Evolutionary conservation across 2,113 vertebrate genomes (phyloP).

Genomic region (Mobula hypostoma): DNA sequence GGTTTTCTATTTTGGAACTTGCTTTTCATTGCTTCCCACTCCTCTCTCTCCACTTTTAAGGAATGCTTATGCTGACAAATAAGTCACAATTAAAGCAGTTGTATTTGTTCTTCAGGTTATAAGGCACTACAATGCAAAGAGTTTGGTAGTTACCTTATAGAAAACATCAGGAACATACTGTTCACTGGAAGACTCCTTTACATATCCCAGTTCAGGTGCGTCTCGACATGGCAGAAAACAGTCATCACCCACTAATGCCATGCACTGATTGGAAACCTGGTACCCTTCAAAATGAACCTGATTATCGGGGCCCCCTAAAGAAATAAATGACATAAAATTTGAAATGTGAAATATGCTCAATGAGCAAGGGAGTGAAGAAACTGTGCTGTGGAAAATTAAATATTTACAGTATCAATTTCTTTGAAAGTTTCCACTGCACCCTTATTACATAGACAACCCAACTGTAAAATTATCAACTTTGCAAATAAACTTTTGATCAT

Average conservation of each 20-base stretch:
- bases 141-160: slow-evolving; percentile 71
- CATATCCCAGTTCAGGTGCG: slow-evolving; percentile 83
- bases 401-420: not conserved
- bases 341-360: not conserved
- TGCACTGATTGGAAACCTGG: slow-evolving; percentile 98
- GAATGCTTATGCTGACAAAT: not conserved
- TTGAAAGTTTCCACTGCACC: not conserved
- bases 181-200: slow-evolving; percentile 93
- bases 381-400: not conserved
- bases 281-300: slow-evolving; percentile 98
- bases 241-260: slow-evolving; percentile 91
- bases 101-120: not conserved
- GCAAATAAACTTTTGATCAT: not conserved
- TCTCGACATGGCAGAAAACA: slow-evolving; percentile 91
- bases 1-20: not conserved
- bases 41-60: not conserved
- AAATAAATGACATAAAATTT: slow-evolving; percentile 40
- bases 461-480: not conserved
- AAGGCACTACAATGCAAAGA: not conserved
- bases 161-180: slow-evolving; percentile 97
- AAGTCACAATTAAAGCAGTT: not conserved
- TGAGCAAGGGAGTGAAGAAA: not conserved
- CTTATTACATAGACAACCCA: not conserved
- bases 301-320: slow-evolving; percentile 89
- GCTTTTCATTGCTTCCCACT: not conserved